Evolutionary conservation across 2,797 vertebrate species (phyloP), one percentile per base, ranked within the genome.

Genomic region (Gymnopithys bicolor): DNA sequence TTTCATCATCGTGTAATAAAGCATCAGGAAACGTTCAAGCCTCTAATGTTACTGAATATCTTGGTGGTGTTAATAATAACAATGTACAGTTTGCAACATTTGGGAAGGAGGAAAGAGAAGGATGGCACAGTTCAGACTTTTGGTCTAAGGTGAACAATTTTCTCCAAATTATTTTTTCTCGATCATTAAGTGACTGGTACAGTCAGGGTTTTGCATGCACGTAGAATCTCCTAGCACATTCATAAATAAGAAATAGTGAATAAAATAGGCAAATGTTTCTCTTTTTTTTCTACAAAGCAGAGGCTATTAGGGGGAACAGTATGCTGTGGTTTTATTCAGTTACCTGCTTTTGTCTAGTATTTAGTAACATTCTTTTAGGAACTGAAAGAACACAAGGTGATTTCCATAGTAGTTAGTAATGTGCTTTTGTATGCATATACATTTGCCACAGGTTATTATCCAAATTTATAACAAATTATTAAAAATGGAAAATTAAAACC

Each of bases 1-100:
- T 96, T 94, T 97, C 92, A 83, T 90, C 82, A 35, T 85, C 56
- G n/a, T 64, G 62, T 85, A 88, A 88, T 93, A 96, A 88, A 93
- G 59, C 82, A 93, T 80, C 71, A 95, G 93, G 94, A 96, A 95
- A 91, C 76, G 39, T 93, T 95, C 84, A 94, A 87, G 82, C 39
- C 84, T 74, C 23, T 51, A n/a, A 90, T 66, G 32, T 45, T 85
- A 52, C 35, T 75, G 69, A 85, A 75, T 53, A 75, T 27, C n/a
- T 30, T 28, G 37, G n/a, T 41, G 46, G 32, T 39, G 51, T n/a
- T 64, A 51, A 35, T 32, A 58, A 15, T 53, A 73, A 66, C 22
- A 63, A 48, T 2, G 37, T 18, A 37, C 16, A 27, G 19, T n/a
- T 9, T 49, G 49, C 70, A 89, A 32, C 0, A 2, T 16, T 52